Evolutionary conservation across 2,888 invertebrate genomes (phyloP), one percentile per base, ranked within the genome.

Genomic region (Monopis laevigella): DNA sequence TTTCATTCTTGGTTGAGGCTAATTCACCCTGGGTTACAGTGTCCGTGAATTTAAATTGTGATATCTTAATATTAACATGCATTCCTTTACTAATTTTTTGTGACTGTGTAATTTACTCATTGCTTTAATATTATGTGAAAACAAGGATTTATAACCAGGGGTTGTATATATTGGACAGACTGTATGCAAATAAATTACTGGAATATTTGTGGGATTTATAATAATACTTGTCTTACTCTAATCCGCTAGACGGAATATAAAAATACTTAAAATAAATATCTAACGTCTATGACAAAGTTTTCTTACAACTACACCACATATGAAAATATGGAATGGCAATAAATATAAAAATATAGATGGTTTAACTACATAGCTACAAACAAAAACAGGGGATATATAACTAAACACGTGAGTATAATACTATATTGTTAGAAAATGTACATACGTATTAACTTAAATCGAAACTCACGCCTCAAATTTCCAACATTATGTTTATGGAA

Each of bases 211-310:
- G n/a, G 17, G 32, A n/a, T 7, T 29, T 12, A 28, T 30, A 32
- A 16, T 30, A 30, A 14, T 30, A 30, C 30, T 17, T 32, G 5
- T 29, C 29, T 29, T 7, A 36, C 19, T 11, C 36, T 36, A 36
- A 21, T 36, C 36, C 36, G 36, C 36, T 36, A 36, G 7, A 12
- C 36, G 36, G 36, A 36, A 16, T 6, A 36, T 21, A 36, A n/a
- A 36, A 36, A 36, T 34, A 18, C 10, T 34, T 18, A 17, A 34
- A 18, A 34, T 18, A 17, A 34, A 21, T 13, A 21, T 36, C 36
- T 36, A 36, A 21, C 17, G 21, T 36, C 18, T 36, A 21, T 36
- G 3, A 21, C 21, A 36, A 12, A 36, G 19, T 36, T 10, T 17
- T 32, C 14, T 32, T 13, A 32, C 32, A 32, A 8, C 32, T 32